Percentiles rank a stretch among this genome's conserved stretches.
Evolutionary conservation across 2,888 invertebrate species (phyloP).

Genomic region (Hybos culiciformis): DNA sequence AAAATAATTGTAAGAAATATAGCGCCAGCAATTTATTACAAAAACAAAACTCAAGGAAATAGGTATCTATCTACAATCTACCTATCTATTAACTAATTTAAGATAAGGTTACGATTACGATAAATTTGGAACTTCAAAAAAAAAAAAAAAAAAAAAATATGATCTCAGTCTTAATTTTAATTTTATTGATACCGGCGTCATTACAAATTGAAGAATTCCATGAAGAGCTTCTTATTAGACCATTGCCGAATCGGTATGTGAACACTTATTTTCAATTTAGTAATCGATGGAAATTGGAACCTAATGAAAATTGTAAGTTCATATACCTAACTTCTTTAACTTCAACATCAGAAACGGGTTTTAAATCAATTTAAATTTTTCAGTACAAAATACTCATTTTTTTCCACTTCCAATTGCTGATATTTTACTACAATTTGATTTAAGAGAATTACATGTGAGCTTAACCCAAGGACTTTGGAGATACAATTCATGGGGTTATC

Average conservation of each 20-base stretch:
- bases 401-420: conserved; percentile 84
- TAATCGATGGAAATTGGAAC: conserved; percentile 55
- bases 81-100: too few relatives aligned
- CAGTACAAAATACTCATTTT: conserved; percentile 73
- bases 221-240: conserved; percentile 81
- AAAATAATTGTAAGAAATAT: too few relatives aligned
- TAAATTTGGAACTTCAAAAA: not conserved
- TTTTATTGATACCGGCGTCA: too few relatives aligned
- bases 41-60: too few relatives aligned
- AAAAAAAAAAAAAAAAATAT: not conserved
- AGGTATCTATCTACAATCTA: too few relatives aligned
- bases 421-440: conserved; percentile 66
- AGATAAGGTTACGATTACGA: too few relatives aligned
- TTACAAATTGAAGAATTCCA: conserved; percentile 57
- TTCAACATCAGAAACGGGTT: not conserved
- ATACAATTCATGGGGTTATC: conserved; percentile 89
- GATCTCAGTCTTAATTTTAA: too few relatives aligned
- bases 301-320: conserved; percentile 47
- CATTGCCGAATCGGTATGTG: conserved; percentile 67
- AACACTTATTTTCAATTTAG: conserved; percentile 87
- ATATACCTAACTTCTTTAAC: not conserved
- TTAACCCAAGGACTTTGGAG: conserved; percentile 92
- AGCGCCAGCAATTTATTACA: too few relatives aligned
- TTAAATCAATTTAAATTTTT: not conserved
- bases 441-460: conserved; percentile 82